Base-by-base conservation (phyloP, 1,140 invertebrate species). In the Acromyrmex charruanus region DNA sequence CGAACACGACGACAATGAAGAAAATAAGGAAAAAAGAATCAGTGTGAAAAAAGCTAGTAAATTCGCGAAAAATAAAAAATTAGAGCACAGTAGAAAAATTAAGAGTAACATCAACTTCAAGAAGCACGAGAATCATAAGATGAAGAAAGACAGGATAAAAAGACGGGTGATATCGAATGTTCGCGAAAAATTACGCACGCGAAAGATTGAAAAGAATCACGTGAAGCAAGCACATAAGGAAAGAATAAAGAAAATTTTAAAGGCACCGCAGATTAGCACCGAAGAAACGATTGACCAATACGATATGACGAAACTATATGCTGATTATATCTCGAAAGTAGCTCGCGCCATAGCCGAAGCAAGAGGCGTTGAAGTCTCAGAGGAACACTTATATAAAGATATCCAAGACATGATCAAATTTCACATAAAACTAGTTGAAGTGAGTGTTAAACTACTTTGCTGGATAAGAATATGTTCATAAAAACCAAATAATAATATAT, bases 341-440 rank as follows among this genome's bases (percentile, higher is more conserved):
- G 77, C 82, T 31, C 12, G 51, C 5, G 7, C 55, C 35, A 44
- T 89, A 65, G 44, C 82, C 21, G 44, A 68, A 39, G 84, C 0
- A 9, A 81, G 82, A 86, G 82, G 63, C n/a, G 21, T 74, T 6
- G 28, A 69, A 10, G 10, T 86, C 3, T 2, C 82, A 0, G n/a
- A 53, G 0, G 49, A 89, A 9, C 21, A 44, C 5, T 25, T 89
- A 12, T 0, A 63, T 21, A 63, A 81, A 53, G 84, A 80, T 63
- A 16, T 89, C 18, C 6, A 79, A 3, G 69, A 86, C 16, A 51
- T 89, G 16, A 12, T 89, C 14, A 1, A 89, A 2, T 89, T 89
- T n/a, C 21, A 53, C n/a, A 3, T 86, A 3, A 71, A 81, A 53
- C 6, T 89, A 55, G 12, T 0, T 25, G 12, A 79, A 0, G 88